Evolutionary conservation across 1,140 invertebrate species (phyloP), one percentile per base, ranked within the genome.

Genomic region (Zaprionus kolodkinae): DNA sequence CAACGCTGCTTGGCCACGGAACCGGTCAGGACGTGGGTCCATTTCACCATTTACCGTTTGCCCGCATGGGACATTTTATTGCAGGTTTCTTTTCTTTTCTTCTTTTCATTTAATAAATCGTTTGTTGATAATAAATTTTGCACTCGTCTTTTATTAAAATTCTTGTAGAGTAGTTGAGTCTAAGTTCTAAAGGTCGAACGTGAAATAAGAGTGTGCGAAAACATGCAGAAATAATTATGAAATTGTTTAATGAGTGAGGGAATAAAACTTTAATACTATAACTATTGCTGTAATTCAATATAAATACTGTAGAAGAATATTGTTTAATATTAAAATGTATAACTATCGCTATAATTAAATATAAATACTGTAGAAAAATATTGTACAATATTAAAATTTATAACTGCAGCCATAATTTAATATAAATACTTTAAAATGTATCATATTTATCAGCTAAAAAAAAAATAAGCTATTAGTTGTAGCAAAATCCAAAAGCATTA

Each of bases 71-170:
- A 52, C 70, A 84, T 84, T 88, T 88, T 88, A 89, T 78, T 84
- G 85, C 59, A 36, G 71, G 71, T 70, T 84, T 78, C n/a, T 45
- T 68, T 84, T 78, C 13, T 43, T 54, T 54, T n/a, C 59, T 61
- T 11, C 35, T 55, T 55, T 48, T 48, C 81, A 81, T 88, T 89
- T 85, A 64, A 81, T 89, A 88, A 88, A 88, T 89, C 71, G 84
- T 78, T 88, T 89, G 84, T 89, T 81, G 81, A 81, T 89, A 78
- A 81, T 80, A 84, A 74, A 81, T 80, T 81, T 61, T 48, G 48
- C 65, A 68, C 66, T 78, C 33, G 74, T 21, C 78, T 66, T 78
- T 71, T 84, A 88, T 88, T 89, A 89, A 88, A 88, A 65, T 55
- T 74, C 17, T 56, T 61, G 2, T 7, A 21, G 33, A 74, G 56